phyloP scores from a whole-genome alignment of 2,797 vertebrate species.

The Hypotaenidia okinawae region DNA sequence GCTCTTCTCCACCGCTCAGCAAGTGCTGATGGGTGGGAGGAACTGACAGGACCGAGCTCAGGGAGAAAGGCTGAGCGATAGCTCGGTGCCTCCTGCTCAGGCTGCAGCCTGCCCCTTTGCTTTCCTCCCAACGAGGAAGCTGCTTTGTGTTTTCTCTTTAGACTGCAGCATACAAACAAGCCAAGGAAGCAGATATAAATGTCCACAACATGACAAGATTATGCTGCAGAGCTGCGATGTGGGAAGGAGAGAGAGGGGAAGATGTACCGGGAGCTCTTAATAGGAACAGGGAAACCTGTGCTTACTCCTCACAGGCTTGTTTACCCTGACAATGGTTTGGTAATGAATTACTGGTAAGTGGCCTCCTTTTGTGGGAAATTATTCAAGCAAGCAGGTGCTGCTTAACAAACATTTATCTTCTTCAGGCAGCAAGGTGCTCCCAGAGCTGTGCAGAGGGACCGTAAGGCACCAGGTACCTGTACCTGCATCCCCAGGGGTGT shows the following conservation, averaged over 20 bases:
- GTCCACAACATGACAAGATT: background rate
- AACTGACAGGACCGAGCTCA: background rate
- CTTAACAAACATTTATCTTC: conserved; percentile 58
- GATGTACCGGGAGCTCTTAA: background rate
- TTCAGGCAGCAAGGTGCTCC: background rate
- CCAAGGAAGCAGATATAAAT: conserved; percentile 18
- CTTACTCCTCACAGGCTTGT: conserved; percentile 11
- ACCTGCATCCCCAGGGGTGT: background rate
- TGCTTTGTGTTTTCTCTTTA: background rate
- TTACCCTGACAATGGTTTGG: conserved; percentile 46
- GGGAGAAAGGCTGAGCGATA: conserved; percentile 43
- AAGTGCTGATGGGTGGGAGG: background rate
- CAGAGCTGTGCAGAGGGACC: background rate
- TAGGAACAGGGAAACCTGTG: background rate
- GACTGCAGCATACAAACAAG: conserved; percentile 5
- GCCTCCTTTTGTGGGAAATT: conserved; percentile 67
- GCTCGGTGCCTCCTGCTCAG: conserved; percentile 41
- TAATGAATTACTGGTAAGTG: conserved; percentile 72
- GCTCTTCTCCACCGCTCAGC: background rate
- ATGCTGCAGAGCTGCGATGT: background rate
- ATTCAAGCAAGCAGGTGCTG: conserved; percentile 66
- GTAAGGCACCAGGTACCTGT: background rate
- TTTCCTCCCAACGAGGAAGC: background rate
- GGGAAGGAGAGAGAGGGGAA: background rate
- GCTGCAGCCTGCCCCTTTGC: background rate